These are phyloP conservation scores for Leptestheria dahalacensis DNA, from an alignment of 1,140 invertebrate species.

Conservation along the genomic window DNA sequence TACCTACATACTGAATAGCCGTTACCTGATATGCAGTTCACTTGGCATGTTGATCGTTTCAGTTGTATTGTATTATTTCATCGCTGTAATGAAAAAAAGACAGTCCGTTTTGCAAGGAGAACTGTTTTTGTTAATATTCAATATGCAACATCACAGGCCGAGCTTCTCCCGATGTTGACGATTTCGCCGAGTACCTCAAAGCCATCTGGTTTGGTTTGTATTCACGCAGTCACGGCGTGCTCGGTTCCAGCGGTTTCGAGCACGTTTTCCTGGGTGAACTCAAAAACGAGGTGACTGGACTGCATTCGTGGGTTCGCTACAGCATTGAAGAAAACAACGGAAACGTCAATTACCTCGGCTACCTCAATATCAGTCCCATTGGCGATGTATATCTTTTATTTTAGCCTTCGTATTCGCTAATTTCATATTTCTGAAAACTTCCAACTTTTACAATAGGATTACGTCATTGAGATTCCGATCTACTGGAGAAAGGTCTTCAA, in stretches of 20 bases:
- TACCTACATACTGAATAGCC: no score
- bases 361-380: conserved; percentile 51
- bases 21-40: no score
- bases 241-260: conserved; percentile 70
- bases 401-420: neutral
- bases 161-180: conserved; percentile 22
- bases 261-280: conserved; percentile 74
- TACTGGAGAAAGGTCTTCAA: conserved; percentile 56
- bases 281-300: conserved; percentile 52
- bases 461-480: conserved; percentile 61
- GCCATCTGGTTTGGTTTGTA: conserved; percentile 48
- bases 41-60: no score
- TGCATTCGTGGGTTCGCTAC: conserved; percentile 84
- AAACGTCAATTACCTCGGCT: conserved; percentile 61
- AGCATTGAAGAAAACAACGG: conserved; percentile 48
- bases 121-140: neutral
- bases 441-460: conserved; percentile 40
- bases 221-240: conserved; percentile 52
- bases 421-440: conserved; percentile 21
- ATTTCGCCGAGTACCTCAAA: conserved; percentile 53
- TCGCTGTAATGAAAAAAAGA: no score
- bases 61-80: no score
- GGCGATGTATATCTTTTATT: conserved; percentile 39
- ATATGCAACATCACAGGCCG: neutral
- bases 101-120: neutral